These are phyloP conservation scores for Ophraella communa DNA, from an alignment of 2,888 invertebrate species.

Conservation along the genomic window DNA sequence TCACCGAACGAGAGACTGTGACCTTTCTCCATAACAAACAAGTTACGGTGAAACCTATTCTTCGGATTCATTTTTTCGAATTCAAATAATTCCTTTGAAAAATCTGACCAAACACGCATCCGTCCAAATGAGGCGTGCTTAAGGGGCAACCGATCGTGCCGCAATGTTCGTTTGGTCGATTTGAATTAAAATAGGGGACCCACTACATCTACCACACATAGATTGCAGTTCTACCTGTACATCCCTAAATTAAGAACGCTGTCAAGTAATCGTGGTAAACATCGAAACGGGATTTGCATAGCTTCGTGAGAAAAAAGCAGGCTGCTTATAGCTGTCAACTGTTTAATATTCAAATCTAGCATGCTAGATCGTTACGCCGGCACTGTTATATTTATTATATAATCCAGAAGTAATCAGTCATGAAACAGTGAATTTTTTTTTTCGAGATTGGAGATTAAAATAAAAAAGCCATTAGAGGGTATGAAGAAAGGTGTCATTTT, in stretches of 20 bases:
- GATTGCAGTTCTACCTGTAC: slow-evolving; percentile 22
- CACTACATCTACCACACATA: slow-evolving; percentile 26
- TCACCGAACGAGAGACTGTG: slow-evolving; percentile 41
- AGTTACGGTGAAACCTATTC: slow-evolving; percentile 34
- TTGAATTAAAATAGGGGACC: slow-evolving; percentile 38
- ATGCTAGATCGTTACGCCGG: slow-evolving; percentile 42
- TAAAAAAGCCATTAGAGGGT: slow-evolving; percentile 50
- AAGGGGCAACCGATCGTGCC: slow-evolving; percentile 24
- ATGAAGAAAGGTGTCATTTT: slow-evolving; percentile 33
- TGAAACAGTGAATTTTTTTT: slow-evolving; percentile 40
- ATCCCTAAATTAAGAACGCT: slow-evolving; percentile 4
- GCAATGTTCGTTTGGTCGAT: slow-evolving; percentile 32
- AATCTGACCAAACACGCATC: slow-evolving; percentile 41
- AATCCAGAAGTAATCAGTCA: slow-evolving; percentile 47
- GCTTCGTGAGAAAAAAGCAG: slow-evolving; percentile 55
- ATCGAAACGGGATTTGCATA: slow-evolving; percentile 48
- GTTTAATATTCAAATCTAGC: slow-evolving; percentile 44
- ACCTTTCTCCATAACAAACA: slow-evolving; percentile 23
- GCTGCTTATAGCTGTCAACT: slow-evolving; percentile 47
- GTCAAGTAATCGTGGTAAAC: slow-evolving; percentile 37
- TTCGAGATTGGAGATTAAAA: slow-evolving; percentile 41
- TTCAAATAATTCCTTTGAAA: slow-evolving; percentile 42
- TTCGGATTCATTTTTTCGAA: slow-evolving; percentile 40
- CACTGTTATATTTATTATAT: slow-evolving; percentile 34
- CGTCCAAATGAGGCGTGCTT: slow-evolving; percentile 17